Evolutionary conservation across 2,888 invertebrate species (phyloP), one percentile per base, ranked within the genome.

Genomic region (Nymphalis c-album): DNA sequence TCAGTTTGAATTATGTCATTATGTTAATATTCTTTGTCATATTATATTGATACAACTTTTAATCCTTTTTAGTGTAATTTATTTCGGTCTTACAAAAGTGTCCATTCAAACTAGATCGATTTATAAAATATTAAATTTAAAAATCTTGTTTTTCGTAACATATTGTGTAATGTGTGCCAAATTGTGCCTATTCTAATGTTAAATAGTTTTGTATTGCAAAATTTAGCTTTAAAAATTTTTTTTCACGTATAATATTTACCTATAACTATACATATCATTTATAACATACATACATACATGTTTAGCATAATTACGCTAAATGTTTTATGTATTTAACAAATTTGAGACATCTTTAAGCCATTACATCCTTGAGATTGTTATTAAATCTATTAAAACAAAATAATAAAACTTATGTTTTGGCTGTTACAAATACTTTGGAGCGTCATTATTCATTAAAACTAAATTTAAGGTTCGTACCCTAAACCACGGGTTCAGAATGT

Each of bases 141-240:
- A 53, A 62, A 31, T 17, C 46, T 55, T 66, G 51, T 66, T 62
- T 57, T 63, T 26, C 51, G 65, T 46, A 63, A 55, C 48, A 1
- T 40, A 46, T 68, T 60, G 51, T 26, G 46, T 46, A 63, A 65
- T 40, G 48, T 51, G 55, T 55, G 26, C 26, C 26, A 31, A 31
- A 6, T 5, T 31, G 26, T 26, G 51, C 48, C 59, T 65, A 64
- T 64, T 64, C 45, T 68, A 68, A 68, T 70, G 63, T 64, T 62
- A 65, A 70, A 68, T 50, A 46, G 53, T 62, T 53, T 53, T 26
- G 26, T 50, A 60, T 55, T 48, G 57, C 51, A 58, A 45, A 18
- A 63, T 67, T 48, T 46, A 46, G 62, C 22, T 22, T 22, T 22
- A 22, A 22, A 22, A 1, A 22, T 22, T 1, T 22, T 22, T 61